A percentile compares a stretch with the other conserved stretches of the same genome.
Evolutionary conservation across 2,113 vertebrate genomes (phyloP).

Genomic region (Misgurnus mizolepis): DNA sequence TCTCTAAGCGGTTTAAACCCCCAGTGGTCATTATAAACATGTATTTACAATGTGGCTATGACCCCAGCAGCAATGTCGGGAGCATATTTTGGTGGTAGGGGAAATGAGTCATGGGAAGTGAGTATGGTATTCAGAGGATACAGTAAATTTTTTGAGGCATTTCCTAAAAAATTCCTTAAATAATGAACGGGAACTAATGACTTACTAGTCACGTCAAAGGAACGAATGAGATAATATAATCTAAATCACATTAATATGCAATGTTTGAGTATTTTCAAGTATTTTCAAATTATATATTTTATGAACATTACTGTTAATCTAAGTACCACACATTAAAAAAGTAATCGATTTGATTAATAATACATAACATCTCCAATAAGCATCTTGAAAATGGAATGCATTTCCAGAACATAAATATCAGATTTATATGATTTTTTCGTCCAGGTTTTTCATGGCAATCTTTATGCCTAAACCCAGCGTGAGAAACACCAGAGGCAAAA

Average conservation of each 20-base stretch:
- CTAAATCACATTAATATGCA: not conserved
- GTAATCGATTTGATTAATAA: no score
- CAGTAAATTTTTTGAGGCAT: conserved; percentile 13
- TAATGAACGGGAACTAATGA: conserved; percentile 8
- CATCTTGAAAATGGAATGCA: no score
- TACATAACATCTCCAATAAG: no score
- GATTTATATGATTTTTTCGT: no score
- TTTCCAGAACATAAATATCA: no score
- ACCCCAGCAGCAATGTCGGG: conserved; percentile 8
- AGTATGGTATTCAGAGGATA: conserved; percentile 40
- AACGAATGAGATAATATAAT: conserved; percentile 18
- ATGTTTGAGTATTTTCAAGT: not conserved
- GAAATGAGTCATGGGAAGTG: conserved; percentile 52
- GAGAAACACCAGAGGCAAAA: no score
- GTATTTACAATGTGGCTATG: not conserved
- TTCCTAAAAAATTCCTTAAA: conserved; percentile 26
- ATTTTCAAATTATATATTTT: no score
- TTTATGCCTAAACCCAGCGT: no score
- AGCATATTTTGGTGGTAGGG: conserved; percentile 39
- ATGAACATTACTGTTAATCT: no score
- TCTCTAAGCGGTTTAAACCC: conserved; percentile 9
- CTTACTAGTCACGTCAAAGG: conserved; percentile 6
- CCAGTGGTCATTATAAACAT: conserved; percentile 4
- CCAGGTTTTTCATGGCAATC: no score
- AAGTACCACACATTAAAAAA: no score